Conservation (phyloP, 2,113 vertebrate species). For the Pitta sordida region DNA sequence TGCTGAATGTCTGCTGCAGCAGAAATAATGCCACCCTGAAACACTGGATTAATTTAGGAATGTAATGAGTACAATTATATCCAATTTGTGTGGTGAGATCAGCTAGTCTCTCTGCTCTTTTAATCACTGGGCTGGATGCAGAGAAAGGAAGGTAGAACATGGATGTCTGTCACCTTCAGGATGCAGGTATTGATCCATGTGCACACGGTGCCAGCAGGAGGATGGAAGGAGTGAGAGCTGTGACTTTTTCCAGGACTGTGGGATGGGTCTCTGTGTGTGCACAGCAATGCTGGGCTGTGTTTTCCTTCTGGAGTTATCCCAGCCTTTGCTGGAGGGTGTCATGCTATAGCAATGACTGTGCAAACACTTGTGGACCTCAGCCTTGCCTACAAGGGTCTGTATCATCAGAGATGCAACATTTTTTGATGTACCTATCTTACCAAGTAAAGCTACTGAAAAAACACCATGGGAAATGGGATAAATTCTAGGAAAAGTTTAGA, state of each 20-base stretch:
- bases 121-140: neutral
- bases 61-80: neutral
- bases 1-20: neutral
- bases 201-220: neutral
- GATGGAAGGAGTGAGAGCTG: accelerated
- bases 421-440: neutral
- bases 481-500: neutral
- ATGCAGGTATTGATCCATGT: neutral
- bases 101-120: neutral
- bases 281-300: accelerated
- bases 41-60: accelerated
- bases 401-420: accelerated
- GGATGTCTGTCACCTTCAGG: neutral
- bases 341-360: accelerated
- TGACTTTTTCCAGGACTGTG: accelerated
- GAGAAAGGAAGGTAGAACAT: neutral
- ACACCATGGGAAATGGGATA: neutral
- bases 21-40: neutral
- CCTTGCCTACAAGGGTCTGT: no score
- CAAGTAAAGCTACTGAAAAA: neutral
- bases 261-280: neutral
- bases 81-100: neutral
- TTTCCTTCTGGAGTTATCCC: no score
- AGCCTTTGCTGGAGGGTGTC: neutral
- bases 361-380: neutral